Evolutionary conservation across 2,113 vertebrate species (phyloP), one percentile per base, ranked within the genome.

Genomic region (Cariama cristata): DNA sequence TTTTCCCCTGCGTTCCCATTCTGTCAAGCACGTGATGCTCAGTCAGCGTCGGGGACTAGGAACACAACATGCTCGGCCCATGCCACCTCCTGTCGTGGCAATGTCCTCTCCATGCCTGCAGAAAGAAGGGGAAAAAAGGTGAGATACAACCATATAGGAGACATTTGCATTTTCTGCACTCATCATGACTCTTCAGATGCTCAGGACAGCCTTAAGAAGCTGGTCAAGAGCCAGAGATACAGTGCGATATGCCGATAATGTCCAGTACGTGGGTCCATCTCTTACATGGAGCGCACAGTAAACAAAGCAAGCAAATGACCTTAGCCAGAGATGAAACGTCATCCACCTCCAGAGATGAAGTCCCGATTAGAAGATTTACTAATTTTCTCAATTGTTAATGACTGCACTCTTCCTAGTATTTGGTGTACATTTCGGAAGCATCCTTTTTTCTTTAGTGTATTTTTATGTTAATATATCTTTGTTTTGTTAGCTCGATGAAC

Each of bases 221-320:
- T 76, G 63, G n/a, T 64, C 26, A 38, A 11, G 45, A 49, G 62
- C 12, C 68, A 38, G 52, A 55, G 52, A 6, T 30, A 4, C 22
- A 19, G 16, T 8, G 33, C 8, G 2, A 8, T 38, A 3, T 3
- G 33, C 32, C 3, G 8, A 16, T 52, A 8, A 26, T 2, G 30
- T n/a, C 38, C 12, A 20, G 17, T 35, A 15, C 4, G 0, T 1
- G 32, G 28, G 26, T 44, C 68, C 32, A 8, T 19, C 45, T 64
- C 68, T 44, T 32, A 23, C 2, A 2, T n/a, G 30, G 18, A 16
- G 42, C 22, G 1, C 24, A 2, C 28, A 32, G 42, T 30, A 69
- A 71, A n/a, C 13, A 23, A 60, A 12, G 18, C 18, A 27, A 45
- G 45, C 30, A 49, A 35, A 63, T 42, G 4, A 18, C 18, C 28